phyloP scores from a whole-genome alignment of 2,888 invertebrate species.

The Griposia aprilina region DNA sequence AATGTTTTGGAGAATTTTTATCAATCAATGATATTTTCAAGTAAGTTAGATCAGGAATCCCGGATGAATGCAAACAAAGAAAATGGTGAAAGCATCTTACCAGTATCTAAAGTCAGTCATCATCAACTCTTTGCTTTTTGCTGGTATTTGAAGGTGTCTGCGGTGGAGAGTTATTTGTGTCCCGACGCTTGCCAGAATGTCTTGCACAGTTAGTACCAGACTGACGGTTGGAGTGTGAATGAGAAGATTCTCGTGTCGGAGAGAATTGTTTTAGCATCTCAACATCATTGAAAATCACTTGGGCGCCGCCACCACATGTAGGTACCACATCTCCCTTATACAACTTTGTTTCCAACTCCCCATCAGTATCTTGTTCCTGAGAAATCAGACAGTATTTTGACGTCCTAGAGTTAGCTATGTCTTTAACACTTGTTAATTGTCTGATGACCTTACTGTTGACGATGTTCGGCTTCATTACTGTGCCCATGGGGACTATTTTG shows the following conservation, averaged over 20 bases:
- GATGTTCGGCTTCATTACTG: conserved; percentile 96
- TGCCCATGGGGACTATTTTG: conserved; percentile 95
- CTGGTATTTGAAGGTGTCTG: conserved; percentile 86
- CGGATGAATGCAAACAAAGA: conserved; percentile 20
- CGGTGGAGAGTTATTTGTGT: conserved; percentile 83
- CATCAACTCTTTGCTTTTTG: conserved; percentile 86
- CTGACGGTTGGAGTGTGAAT: conserved; percentile 73
- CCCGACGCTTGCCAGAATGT: conserved; percentile 85
- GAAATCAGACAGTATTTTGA: conserved; percentile 98
- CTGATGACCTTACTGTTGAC: conserved; percentile 95
- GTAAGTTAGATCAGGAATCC: conserved; percentile 17
- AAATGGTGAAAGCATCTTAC: conserved; percentile 41
- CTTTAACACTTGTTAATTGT: conserved; percentile 94
- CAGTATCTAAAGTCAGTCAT: conserved; percentile 71
- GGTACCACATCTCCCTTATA: conserved; percentile 98
- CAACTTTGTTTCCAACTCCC: conserved; percentile 97
- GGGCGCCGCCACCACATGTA: conserved; percentile 98
- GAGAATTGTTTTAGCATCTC: conserved; percentile 96
- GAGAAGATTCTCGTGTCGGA: conserved; percentile 88
- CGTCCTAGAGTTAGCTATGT: conserved; percentile 92
- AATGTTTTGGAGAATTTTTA: neutral
- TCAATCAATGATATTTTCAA: conserved; percentile 17
- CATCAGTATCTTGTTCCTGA: conserved; percentile 97
- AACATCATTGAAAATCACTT: conserved; percentile 98
- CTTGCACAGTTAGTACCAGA: conserved; percentile 82